phyloP scores from a whole-genome alignment of 2,797 vertebrate species.

The Taeniopygia guttata region DNA sequence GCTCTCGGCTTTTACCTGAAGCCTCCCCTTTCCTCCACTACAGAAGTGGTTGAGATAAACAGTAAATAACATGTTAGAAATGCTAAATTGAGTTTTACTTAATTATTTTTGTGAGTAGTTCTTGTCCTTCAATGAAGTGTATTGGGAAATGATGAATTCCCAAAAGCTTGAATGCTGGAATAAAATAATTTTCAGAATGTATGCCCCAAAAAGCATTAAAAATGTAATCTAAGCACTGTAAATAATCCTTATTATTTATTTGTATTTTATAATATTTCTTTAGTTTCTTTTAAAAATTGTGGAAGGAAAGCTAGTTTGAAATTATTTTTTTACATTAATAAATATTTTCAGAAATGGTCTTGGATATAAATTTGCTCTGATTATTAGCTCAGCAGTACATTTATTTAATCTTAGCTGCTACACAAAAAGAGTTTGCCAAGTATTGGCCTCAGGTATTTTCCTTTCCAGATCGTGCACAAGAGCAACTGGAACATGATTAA shows the following conservation, averaged over 20 bases:
- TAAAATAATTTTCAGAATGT: not conserved
- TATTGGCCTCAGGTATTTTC: not conserved
- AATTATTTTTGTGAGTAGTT: not conserved
- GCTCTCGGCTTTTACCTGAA: not conserved
- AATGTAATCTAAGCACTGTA: not conserved
- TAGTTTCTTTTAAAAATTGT: not conserved
- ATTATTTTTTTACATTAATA: not conserved
- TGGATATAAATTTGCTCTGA: not conserved
- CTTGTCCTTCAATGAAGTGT: not conserved
- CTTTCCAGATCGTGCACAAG: not conserved
- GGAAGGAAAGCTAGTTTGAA: not conserved
- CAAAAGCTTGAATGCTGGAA: not conserved
- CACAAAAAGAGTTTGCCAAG: not conserved
- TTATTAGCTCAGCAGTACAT: not conserved
- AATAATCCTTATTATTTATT: not conserved
- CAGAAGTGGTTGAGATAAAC: not conserved
- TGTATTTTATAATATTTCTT: not conserved
- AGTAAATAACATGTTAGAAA: not conserved
- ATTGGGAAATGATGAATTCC: not conserved
- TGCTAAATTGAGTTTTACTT: not conserved
- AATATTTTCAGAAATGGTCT: not conserved
- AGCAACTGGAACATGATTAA: not conserved
- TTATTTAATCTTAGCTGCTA: not conserved
- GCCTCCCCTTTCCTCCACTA: not conserved
- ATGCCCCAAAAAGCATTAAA: rapidly evolving